A percentile compares a stretch with the other conserved stretches of the same genome.
Evolutionary conservation across 2,888 invertebrate genomes (phyloP).

Genomic region (Biston stratarius): DNA sequence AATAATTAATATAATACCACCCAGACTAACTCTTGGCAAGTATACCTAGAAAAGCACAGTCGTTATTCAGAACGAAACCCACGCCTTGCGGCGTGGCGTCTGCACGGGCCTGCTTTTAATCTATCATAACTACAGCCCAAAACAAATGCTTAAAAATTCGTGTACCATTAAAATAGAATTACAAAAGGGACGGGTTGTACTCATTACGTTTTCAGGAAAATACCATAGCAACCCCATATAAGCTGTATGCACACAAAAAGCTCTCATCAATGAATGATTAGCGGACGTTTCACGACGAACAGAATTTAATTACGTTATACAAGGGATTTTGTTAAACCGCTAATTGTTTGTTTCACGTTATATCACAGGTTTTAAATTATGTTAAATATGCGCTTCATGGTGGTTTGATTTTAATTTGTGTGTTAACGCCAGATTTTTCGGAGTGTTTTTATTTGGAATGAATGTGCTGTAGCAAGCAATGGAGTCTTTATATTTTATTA

Average conservation of each 20-base stretch:
- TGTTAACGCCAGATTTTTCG: too few relatives aligned
- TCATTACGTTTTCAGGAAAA: not conserved
- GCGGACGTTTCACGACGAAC: conserved; percentile 35
- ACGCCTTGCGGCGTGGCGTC: not conserved
- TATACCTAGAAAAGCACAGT: too few relatives aligned
- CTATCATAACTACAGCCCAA: not conserved
- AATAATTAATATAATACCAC: too few relatives aligned
- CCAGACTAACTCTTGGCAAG: too few relatives aligned
- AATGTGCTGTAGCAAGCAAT: too few relatives aligned
- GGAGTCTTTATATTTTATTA: too few relatives aligned
- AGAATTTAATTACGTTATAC: conserved; percentile 40
- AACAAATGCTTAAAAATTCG: conserved; percentile 1
- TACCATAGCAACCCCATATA: conserved; percentile 25
- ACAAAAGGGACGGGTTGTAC: not conserved
- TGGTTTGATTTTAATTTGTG: not conserved
- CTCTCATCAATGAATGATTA: conserved; percentile 45
- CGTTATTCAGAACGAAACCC: not conserved
- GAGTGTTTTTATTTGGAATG: too few relatives aligned
- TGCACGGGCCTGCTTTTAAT: not conserved
- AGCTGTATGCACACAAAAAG: conserved; percentile 26
- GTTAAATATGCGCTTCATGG: not conserved
- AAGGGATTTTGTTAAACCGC: conserved; percentile 21
- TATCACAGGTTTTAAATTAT: conserved; percentile 17
- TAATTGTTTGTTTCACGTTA: conserved; percentile 29
- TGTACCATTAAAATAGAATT: conserved; percentile 3